These are phyloP conservation scores for Seira ritae DNA, from an alignment of 2,888 invertebrate genomes.

Conservation along the genomic window DNA sequence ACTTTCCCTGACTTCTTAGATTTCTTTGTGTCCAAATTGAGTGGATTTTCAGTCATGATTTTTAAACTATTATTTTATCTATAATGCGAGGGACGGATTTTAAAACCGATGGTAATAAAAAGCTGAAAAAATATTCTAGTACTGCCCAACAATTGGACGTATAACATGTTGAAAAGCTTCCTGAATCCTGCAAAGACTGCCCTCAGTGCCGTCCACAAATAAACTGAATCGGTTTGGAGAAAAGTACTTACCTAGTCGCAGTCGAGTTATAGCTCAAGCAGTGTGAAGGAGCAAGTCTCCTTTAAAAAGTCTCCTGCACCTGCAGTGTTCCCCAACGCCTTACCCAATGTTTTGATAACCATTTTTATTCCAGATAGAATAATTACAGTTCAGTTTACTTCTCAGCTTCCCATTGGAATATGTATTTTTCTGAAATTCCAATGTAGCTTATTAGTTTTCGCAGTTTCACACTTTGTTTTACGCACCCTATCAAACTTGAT, in stretches of 20 bases:
- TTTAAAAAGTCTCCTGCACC: slow-evolving; percentile 38
- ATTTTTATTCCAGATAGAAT: too few relatives aligned
- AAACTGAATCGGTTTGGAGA: slow-evolving; percentile 26
- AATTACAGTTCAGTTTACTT: too few relatives aligned
- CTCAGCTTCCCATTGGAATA: too few relatives aligned
- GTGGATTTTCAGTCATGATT: background rate
- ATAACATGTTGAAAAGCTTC: slow-evolving; percentile 68
- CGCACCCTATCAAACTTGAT: too few relatives aligned
- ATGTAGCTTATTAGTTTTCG: too few relatives aligned
- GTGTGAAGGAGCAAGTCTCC: slow-evolving; percentile 28
- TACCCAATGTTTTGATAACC: too few relatives aligned
- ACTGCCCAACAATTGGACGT: slow-evolving; percentile 62
- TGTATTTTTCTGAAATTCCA: too few relatives aligned
- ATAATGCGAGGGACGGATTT: background rate
- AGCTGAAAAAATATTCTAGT: background rate
- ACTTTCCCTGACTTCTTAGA: background rate
- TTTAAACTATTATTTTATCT: background rate
- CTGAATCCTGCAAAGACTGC: slow-evolving; percentile 67
- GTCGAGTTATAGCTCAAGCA: background rate
- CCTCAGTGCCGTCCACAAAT: slow-evolving; percentile 56
- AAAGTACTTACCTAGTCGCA: too few relatives aligned
- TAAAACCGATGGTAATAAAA: background rate
- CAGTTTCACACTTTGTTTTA: too few relatives aligned
- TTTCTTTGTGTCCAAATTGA: background rate
- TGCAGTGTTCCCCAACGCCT: slow-evolving; percentile 48